Evolutionary conservation across 2,113 vertebrate species (phyloP).

Genomic region (Ahaetulla prasina): DNA sequence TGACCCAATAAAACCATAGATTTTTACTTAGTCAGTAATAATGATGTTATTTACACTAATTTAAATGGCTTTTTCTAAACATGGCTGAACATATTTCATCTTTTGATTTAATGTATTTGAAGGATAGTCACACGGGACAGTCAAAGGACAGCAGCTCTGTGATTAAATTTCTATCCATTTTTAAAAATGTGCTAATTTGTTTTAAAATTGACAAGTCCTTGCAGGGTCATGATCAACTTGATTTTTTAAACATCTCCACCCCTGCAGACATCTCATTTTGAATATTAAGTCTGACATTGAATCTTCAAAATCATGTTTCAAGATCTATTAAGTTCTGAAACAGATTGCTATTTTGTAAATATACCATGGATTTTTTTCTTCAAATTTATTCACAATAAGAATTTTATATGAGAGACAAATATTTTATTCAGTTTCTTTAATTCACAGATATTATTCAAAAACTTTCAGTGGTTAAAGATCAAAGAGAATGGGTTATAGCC

Average conservation of each 20-base stretch:
- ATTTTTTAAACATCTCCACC: background rate
- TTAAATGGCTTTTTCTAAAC: background rate
- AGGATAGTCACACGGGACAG: background rate
- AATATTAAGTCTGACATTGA: background rate
- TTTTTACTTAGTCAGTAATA: background rate
- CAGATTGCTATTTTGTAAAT: background rate
- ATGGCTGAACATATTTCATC: background rate
- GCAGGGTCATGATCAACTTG: background rate
- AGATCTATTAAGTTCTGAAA: background rate
- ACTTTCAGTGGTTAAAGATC: conserved; percentile 73
- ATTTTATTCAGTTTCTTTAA: conserved; percentile 21
- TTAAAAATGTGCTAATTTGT: background rate
- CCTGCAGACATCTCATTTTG: background rate
- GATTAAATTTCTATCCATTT: background rate
- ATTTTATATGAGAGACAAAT: background rate
- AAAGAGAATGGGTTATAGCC: conserved; percentile 74
- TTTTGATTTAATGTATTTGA: background rate
- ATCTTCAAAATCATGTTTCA: background rate
- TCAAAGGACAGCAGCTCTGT: background rate
- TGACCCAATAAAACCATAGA: background rate
- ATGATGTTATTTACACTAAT: background rate
- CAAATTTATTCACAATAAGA: conserved; percentile 23
- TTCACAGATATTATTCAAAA: conserved; percentile 86
- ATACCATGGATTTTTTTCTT: background rate
- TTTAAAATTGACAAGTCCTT: background rate